A percentile compares a stretch with the other conserved stretches of the same genome.
phyloP scores from a whole-genome alignment of 2,888 invertebrate species.

The Scaeva pyrastri region DNA sequence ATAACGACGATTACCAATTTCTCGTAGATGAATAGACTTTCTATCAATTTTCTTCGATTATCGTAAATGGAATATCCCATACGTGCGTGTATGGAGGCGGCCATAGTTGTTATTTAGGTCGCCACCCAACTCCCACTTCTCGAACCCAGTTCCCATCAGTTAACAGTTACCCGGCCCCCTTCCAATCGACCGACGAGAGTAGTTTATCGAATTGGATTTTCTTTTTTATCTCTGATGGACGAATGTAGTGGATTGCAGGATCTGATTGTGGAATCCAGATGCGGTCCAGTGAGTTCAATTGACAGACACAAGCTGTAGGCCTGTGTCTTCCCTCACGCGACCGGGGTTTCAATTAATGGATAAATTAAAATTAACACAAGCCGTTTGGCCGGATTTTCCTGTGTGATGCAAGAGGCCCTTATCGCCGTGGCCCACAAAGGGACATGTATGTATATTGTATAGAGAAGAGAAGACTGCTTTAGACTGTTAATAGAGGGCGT shows the following conservation, averaged over 20 bases:
- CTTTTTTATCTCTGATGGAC: conserved; percentile 52
- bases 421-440: conserved; percentile 56
- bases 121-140: background rate
- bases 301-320: conserved; percentile 43
- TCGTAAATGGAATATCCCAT: conserved; percentile 75
- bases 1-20: conserved; percentile 65
- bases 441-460: background rate
- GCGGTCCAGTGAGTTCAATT: conserved; percentile 58
- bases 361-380: conserved; percentile 76
- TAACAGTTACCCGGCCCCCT: background rate
- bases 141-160: too few species aligned
- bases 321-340: conserved; percentile 45
- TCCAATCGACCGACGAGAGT: conserved; percentile 41
- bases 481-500: conserved; percentile 42
- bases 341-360: conserved; percentile 75
- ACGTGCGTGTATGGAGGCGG: conserved; percentile 65
- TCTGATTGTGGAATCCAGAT: conserved; percentile 64
- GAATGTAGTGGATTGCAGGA: conserved; percentile 65
- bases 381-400: conserved; percentile 56
- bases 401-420: conserved; percentile 36
- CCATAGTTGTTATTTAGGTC: conserved; percentile 58
- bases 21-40: conserved; percentile 74
- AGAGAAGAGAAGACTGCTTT: conserved; percentile 53
- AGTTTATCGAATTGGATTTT: conserved; percentile 75
- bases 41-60: conserved; percentile 75